Evolutionary conservation across 2,888 invertebrate species (phyloP).

Genomic region (Rhagophthalmus giganteus): DNA sequence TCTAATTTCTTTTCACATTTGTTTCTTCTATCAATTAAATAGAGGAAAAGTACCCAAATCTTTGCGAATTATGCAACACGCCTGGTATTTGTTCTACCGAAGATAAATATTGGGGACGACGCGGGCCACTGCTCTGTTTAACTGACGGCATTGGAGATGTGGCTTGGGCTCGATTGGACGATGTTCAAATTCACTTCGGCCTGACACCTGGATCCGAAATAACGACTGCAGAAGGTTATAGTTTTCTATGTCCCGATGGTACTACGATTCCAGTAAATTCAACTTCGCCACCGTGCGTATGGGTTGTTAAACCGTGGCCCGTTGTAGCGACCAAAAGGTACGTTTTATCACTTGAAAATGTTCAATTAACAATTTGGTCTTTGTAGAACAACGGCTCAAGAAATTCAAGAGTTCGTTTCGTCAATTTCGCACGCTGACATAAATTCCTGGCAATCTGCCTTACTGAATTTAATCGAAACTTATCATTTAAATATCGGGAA

Average conservation of each 20-base stretch:
- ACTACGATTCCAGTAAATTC: slow-evolving; percentile 62
- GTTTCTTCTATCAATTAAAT: slow-evolving; percentile 27
- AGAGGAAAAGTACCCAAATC: slow-evolving; percentile 68
- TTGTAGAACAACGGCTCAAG: slow-evolving; percentile 56
- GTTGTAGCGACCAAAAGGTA: slow-evolving; percentile 71
- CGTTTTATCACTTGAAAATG: not conserved
- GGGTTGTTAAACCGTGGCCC: slow-evolving; percentile 80
- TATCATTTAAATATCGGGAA: slow-evolving; percentile 60
- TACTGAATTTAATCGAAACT: slow-evolving; percentile 65
- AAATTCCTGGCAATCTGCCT: slow-evolving; percentile 61
- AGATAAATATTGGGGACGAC: slow-evolving; percentile 83
- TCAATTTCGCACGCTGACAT: slow-evolving; percentile 52
- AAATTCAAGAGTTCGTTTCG: slow-evolving; percentile 58
- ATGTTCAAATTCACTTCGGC: slow-evolving; percentile 68
- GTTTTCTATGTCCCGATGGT: slow-evolving; percentile 77
- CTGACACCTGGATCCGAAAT: slow-evolving; percentile 54
- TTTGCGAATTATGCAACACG: slow-evolving; percentile 73
- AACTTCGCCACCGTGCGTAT: slow-evolving; percentile 68
- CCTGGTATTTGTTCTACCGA: slow-evolving; percentile 62
- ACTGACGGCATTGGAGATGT: slow-evolving; percentile 78
- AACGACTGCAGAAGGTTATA: slow-evolving; percentile 60
- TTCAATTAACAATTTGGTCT: not conserved
- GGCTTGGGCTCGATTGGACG: slow-evolving; percentile 77
- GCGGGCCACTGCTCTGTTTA: slow-evolving; percentile 80
- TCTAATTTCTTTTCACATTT: no score